These are phyloP conservation scores for Nothura maculosa DNA, from an alignment of 2,797 vertebrate species.

Conservation along the genomic window DNA sequence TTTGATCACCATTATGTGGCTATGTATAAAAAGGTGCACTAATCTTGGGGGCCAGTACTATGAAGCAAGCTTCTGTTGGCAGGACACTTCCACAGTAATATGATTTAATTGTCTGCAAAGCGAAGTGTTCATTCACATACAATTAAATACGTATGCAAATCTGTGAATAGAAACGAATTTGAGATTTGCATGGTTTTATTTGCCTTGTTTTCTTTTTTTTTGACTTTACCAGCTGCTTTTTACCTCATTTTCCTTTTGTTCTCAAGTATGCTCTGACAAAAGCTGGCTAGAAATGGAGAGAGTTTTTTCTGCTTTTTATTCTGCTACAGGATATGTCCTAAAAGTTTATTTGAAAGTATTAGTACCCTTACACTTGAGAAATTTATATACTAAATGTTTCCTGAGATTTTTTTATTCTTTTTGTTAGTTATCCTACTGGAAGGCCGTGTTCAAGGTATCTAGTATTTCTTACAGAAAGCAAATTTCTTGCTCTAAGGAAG, in stretches of 20 bases:
- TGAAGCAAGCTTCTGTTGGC: not conserved
- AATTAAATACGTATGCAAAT: not conserved
- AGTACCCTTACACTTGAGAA: not conserved
- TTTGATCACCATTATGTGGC: not conserved
- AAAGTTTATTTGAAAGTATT: not conserved
- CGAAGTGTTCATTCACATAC: not conserved
- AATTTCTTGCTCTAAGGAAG: not conserved
- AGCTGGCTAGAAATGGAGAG: not conserved
- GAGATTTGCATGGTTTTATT: not conserved
- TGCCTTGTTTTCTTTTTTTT: not conserved
- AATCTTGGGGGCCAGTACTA: not conserved
- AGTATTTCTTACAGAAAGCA: not conserved
- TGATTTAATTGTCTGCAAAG: not conserved
- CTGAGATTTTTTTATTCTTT: not conserved
- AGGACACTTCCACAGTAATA: not conserved
- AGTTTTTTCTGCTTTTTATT: not conserved
- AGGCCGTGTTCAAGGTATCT: not conserved
- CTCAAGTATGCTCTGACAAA: not conserved
- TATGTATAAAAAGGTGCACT: not conserved
- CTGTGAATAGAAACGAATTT: not conserved
- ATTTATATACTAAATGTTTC: not conserved
- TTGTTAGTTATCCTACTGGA: not conserved
- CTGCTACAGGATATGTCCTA: not conserved
- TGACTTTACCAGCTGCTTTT: not conserved
- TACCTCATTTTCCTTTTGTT: not conserved